Percentiles rank a stretch among this genome's conserved stretches.
These are phyloP conservation scores for Hydra vulgaris DNA, from an alignment of 30 jellyfish, hydroid and myxozoan species.

Conservation along the genomic window DNA sequence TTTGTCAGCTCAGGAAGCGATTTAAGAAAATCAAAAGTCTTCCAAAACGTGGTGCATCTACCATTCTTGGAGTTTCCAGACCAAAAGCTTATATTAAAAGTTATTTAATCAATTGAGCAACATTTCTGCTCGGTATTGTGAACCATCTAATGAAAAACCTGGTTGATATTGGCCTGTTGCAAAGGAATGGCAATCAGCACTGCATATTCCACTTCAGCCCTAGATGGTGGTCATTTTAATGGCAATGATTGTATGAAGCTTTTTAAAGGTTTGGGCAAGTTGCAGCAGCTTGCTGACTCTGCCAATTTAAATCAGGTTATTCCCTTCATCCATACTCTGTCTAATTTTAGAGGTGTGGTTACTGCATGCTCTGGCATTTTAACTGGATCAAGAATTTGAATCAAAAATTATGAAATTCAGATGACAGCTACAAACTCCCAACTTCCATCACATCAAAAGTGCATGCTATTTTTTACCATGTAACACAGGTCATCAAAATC, in stretches of 20 bases:
- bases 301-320: too few species aligned
- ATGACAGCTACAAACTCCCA: too few species aligned
- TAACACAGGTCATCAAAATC: too few species aligned
- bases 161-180: not conserved
- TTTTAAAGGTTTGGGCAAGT: not conserved
- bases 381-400: too few species aligned
- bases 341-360: too few species aligned
- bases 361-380: too few species aligned
- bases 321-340: too few species aligned
- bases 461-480: too few species aligned
- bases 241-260: not conserved
- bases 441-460: too few species aligned
- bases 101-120: not conserved
- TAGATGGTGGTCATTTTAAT: not conserved
- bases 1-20: not conserved
- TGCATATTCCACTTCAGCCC: not conserved
- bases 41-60: not conserved
- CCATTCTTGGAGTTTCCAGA: not conserved
- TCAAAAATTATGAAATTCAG: too few species aligned
- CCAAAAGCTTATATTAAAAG: not conserved
- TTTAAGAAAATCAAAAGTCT: not conserved
- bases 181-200: not conserved
- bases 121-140: not conserved
- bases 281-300: too few species aligned
- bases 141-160: not conserved